A percentile compares a stretch with the other conserved stretches of the same genome.
phyloP scores from a whole-genome alignment of 2,797 vertebrate genomes.

The Clarias pachynema region DNA sequence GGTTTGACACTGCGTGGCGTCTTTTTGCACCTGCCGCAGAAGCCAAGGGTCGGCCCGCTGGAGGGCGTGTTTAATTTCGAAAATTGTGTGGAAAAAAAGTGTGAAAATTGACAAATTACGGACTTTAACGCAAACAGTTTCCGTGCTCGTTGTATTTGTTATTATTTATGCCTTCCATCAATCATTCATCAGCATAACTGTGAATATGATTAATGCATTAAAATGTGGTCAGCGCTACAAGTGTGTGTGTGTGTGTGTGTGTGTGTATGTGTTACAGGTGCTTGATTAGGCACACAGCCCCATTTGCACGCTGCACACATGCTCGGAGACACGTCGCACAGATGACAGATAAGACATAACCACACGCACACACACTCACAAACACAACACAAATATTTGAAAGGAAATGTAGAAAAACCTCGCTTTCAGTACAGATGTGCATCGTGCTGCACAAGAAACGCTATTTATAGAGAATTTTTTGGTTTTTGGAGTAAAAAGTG shows the following conservation, averaged over 20 bases:
- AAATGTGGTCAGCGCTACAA: slow-evolving; percentile 38
- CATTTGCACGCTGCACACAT: slow-evolving; percentile 66
- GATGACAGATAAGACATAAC: slow-evolving; percentile 62
- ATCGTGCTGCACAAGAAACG: slow-evolving; percentile 33
- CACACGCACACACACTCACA: slow-evolving; percentile 62
- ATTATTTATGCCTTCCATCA: not conserved
- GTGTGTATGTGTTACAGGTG: slow-evolving; percentile 66
- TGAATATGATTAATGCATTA: slow-evolving; percentile 37
- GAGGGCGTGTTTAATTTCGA: slow-evolving; percentile 5
- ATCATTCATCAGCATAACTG: not conserved
- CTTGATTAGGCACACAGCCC: slow-evolving; percentile 68
- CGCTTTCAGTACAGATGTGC: slow-evolving; percentile 53
- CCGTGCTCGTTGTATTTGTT: slow-evolving; percentile 15
- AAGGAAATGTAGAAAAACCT: slow-evolving; percentile 38
- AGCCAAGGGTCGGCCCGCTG: not conserved
- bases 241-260: slow-evolving; percentile 58
- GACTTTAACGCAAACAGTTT: not conserved
- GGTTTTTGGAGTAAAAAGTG: slow-evolving; percentile 42
- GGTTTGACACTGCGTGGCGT: not conserved
- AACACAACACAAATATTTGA: slow-evolving; percentile 59
- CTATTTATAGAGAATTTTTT: slow-evolving; percentile 53
- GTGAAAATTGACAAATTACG: not conserved
- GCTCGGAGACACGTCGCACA: slow-evolving; percentile 20
- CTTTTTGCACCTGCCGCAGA: slow-evolving; percentile 7
- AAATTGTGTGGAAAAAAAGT: not conserved